A percentile compares a stretch with the other conserved stretches of the same genome.
phyloP scores from a whole-genome alignment of 2,888 invertebrate species.

The Atherix ibis region DNA sequence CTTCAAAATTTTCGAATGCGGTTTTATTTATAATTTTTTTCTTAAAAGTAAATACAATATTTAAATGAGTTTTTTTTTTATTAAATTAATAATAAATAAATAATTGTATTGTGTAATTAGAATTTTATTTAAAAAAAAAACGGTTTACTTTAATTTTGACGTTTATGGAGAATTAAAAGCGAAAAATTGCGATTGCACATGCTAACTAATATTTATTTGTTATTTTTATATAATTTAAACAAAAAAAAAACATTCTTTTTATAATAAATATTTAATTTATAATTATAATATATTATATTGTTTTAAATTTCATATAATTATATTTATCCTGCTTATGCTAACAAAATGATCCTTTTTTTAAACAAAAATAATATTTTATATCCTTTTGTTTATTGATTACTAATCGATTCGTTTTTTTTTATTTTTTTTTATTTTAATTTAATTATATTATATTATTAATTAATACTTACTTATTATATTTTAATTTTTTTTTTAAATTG shows the following conservation, averaged over 20 bases:
- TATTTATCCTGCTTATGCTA: constrained; percentile 17
- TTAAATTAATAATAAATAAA: too few species aligned
- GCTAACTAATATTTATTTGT: constrained; percentile 14
- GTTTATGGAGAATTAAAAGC: constrained; percentile 6
- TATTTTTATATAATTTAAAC: constrained; percentile 9
- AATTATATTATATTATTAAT: constrained; percentile 2
- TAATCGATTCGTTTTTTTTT: constrained; percentile 22
- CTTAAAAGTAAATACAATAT: too few species aligned
- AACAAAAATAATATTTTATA: constrained; percentile 8
- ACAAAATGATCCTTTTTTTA: constrained; percentile 10
- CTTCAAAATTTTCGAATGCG: too few species aligned
- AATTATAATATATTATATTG: constrained; percentile 9
- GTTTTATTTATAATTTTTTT: too few species aligned
- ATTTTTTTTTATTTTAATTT: constrained; percentile 3
- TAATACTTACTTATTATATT: constrained; percentile 5
- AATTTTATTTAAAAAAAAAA: too few species aligned
- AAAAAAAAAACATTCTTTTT: constrained; percentile 1
- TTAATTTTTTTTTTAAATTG: constrained; percentile 6
- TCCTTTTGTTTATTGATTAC: constrained; percentile 17
- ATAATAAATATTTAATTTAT: constrained; percentile 7
- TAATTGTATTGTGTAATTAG: too few species aligned
- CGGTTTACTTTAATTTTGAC: too few species aligned
- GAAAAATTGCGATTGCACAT: constrained; percentile 21
- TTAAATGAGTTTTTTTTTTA: too few species aligned
- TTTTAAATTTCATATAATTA: constrained; percentile 6